Evolutionary conservation across 64 coral and sea anemone genomes (phyloP).

Genomic region (Astreopora myriophthalma): DNA sequence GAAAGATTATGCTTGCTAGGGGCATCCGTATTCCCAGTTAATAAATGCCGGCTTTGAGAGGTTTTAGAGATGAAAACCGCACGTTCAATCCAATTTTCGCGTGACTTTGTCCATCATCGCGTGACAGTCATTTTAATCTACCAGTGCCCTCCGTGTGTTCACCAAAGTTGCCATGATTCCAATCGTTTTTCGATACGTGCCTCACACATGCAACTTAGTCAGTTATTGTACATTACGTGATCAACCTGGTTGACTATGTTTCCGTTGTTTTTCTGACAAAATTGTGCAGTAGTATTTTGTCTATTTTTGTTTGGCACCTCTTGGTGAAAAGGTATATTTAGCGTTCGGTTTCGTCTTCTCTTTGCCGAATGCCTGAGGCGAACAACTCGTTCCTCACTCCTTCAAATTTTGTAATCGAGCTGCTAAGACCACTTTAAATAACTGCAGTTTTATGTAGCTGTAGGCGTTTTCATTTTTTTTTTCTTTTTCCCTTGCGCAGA

Average conservation of each 20-base stretch:
- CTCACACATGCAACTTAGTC: background rate
- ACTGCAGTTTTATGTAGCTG: background rate
- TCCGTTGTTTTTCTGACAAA: slow-evolving; percentile 23
- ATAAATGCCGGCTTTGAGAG: too few species aligned
- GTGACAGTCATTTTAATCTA: background rate
- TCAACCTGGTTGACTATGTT: background rate
- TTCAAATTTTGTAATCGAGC: background rate
- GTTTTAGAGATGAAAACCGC: background rate
- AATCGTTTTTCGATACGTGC: background rate
- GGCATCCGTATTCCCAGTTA: background rate
- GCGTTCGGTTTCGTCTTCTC: background rate
- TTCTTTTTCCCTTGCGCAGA: background rate
- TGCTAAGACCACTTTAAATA: background rate
- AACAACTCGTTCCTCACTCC: background rate
- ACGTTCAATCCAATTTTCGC: background rate
- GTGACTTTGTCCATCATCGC: background rate
- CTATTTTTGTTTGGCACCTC: background rate
- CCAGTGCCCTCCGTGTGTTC: background rate
- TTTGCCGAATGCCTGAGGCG: background rate
- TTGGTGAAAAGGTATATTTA: background rate
- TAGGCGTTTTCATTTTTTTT: too few species aligned
- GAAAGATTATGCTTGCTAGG: background rate
- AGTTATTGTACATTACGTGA: background rate
- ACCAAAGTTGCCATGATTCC: background rate
- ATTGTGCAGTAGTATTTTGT: background rate